Base-by-base conservation (phyloP, 2,113 vertebrate species). In the Crotophaga sulcirostris region DNA sequence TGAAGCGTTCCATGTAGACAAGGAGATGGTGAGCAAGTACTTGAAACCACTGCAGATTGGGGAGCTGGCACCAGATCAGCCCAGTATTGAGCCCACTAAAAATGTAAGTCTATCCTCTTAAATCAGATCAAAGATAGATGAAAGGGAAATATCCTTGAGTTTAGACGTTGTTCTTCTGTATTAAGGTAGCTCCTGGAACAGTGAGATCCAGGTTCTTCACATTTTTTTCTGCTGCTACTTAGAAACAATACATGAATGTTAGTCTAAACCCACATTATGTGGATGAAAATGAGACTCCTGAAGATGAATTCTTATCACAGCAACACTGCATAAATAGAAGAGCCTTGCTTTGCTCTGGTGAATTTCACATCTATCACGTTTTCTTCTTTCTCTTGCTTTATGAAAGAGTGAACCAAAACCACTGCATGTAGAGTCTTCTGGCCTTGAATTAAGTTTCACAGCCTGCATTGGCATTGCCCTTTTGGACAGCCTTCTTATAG, bases 11-110 rank as follows among this genome's bases (percentile, higher is more conserved):
- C 98, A 99, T 8, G 95, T 97, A 13, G 40, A 98, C 94, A 97
- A 97, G 76, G 74, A 11, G 36, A 78, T 98, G 75, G 98, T 98
- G 84, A 96, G 68, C 64, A 98, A 98, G 87, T 97, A 98, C 66
- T 95, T 99, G 97, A 97, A 95, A 56, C 64, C 97, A 1, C 96
- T 99, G 33, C 95, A 98, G 95, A 98, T 98, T 7, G 98, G 98
- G 47, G 98, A 99, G 84, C 97, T 99, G 91, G 97, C 98, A 72
- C 97, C 98, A 2, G 98, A 98, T 56, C 97, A 98, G 64, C 98
- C 98, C 89, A 98, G 96, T 63, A 23, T 95, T 31, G 98, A 98
- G 84, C 98, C 98, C 92, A 96, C 84, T 68, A 98, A 99, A 94
- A 98, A 98, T 24, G 98, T 98, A 91, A 98, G 98, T 95, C 34